Percentiles rank a stretch among this genome's conserved stretches.
phyloP scores from a whole-genome alignment of 2,113 vertebrate genomes.

The Phyllostomus hastatus region DNA sequence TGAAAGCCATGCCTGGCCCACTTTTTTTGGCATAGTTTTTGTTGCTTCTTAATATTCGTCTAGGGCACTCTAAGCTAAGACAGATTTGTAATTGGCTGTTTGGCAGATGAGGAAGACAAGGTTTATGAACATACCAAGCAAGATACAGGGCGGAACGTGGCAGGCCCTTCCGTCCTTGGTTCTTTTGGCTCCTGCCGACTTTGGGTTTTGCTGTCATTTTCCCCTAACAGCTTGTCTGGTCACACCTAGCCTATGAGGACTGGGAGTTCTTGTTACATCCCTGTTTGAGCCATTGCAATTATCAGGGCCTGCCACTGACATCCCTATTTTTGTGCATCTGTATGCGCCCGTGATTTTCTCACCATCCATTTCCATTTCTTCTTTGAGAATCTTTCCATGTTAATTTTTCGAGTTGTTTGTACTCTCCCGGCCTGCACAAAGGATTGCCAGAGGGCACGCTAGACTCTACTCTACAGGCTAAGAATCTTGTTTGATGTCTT shows the following conservation, averaged over 20 bases:
- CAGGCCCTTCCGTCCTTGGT: neutral
- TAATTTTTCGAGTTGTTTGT: conserved; percentile 16
- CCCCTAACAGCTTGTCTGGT: neutral
- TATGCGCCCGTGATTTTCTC: neutral
- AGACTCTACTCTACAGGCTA: neutral
- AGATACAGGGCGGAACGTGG: neutral
- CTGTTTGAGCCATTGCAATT: neutral
- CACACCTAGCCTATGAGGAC: neutral
- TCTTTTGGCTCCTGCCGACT: neutral
- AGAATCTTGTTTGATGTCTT: neutral
- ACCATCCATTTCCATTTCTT: neutral
- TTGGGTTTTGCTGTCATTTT: neutral
- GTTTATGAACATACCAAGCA: neutral
- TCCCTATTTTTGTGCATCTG: neutral
- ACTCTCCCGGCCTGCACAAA: neutral
- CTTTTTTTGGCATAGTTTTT: neutral
- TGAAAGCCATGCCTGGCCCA: neutral
- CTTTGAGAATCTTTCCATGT: neutral
- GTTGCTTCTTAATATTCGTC: neutral
- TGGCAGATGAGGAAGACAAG: neutral
- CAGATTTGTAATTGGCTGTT: neutral
- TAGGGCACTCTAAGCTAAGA: neutral
- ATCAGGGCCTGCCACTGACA: neutral
- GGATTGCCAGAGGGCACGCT: neutral
- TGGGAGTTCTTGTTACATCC: neutral